Evolutionary conservation across 1,140 invertebrate species (phyloP).

Genomic region (Drosophila melanogaster): Release_6_plus_ISO1_MT NT_037436.4:17222001-17222500

Average conservation of each 20-base stretch:
- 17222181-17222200: slow-evolving; percentile 83
- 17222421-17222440: background rate
- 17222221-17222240: slow-evolving; percentile 73
- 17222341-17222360: slow-evolving; percentile 4
- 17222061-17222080: background rate
- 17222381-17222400: background rate
- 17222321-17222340: slow-evolving; percentile 31
- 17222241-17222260: slow-evolving; percentile 25
- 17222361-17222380: slow-evolving; percentile 13
- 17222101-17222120: slow-evolving; percentile 38
- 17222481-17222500: no score
- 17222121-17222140: slow-evolving; percentile 38
- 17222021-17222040: background rate
- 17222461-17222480: no score
- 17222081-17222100: slow-evolving; percentile 19
- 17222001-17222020: slow-evolving; percentile 24
- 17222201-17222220: slow-evolving; percentile 81
- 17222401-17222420: background rate
- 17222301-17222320: slow-evolving; percentile 52
- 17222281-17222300: slow-evolving; percentile 7
- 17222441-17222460: background rate
- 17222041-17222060: slow-evolving; percentile 2
- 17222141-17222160: slow-evolving; percentile 53
- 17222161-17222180: slow-evolving; percentile 75
- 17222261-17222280: slow-evolving; percentile 10